Percentiles rank a stretch among this genome's conserved stretches.
These are phyloP conservation scores for Arrhamphus sclerolepis DNA, from an alignment of 2,797 vertebrate species.

Conservation along the genomic window DNA sequence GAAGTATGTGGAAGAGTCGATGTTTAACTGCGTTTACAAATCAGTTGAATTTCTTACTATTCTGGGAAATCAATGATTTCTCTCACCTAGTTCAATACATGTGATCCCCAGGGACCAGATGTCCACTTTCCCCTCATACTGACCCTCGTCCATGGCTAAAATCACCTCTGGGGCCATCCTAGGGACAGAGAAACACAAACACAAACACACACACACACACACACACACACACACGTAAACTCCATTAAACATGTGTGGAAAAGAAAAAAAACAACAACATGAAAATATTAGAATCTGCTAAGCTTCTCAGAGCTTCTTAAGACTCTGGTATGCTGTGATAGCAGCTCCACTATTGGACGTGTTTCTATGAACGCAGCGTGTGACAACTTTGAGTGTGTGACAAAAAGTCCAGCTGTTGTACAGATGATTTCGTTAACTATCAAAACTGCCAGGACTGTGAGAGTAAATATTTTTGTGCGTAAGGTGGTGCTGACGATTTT, in stretches of 20 bases:
- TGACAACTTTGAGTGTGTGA: slow-evolving; percentile 23
- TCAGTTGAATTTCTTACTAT: background rate
- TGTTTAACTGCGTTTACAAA: background rate
- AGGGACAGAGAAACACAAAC: slow-evolving; percentile 34
- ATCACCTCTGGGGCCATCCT: slow-evolving; percentile 99
- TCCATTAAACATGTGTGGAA: slow-evolving; percentile 44
- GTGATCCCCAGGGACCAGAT: slow-evolving; percentile 98
- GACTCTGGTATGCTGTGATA: slow-evolving; percentile 65
- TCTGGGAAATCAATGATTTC: background rate
- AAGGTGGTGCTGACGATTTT: background rate
- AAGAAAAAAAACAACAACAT: slow-evolving; percentile 34
- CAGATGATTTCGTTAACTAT: slow-evolving; percentile 23
- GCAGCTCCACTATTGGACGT: slow-evolving; percentile 52
- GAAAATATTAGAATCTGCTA: slow-evolving; percentile 70
- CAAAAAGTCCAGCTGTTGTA: slow-evolving; percentile 27
- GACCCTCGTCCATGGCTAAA: slow-evolving; percentile 97
- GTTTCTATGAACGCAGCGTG: slow-evolving; percentile 30
- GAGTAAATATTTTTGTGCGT: background rate
- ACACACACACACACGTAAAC: slow-evolving; percentile 37
- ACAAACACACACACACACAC: slow-evolving; percentile 20
- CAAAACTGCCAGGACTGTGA: slow-evolving; percentile 20
- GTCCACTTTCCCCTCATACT: slow-evolving; percentile 97
- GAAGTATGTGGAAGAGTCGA: background rate
- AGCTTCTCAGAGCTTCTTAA: slow-evolving; percentile 69
- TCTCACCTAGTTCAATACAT: slow-evolving; percentile 95